A percentile compares a stretch with the other conserved stretches of the same genome.
These are phyloP conservation scores for Alligator sinensis DNA, from an alignment of 2,113 vertebrate genomes.

Conservation along the genomic window DNA sequence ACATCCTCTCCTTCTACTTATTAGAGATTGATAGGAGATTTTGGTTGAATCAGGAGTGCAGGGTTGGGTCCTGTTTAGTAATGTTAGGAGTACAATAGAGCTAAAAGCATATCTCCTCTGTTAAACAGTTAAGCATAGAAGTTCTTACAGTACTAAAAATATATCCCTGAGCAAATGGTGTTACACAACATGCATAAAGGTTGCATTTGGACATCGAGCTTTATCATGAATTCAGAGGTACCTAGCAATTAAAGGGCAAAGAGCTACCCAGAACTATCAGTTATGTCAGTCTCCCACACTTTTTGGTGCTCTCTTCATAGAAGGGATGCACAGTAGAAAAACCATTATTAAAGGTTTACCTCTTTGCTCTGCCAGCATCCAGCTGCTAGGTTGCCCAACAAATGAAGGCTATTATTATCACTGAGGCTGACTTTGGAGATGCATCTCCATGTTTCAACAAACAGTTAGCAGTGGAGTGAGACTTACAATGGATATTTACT, in stretches of 20 bases:
- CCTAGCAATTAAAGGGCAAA: background rate
- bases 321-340: background rate
- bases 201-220: fast-evolving
- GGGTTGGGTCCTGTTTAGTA: background rate
- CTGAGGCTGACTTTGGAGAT: background rate
- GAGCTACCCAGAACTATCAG: background rate
- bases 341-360: conserved; percentile 9
- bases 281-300: background rate
- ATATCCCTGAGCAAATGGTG: background rate
- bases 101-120: background rate
- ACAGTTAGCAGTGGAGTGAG: fast-evolving
- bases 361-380: background rate
- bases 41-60: background rate
- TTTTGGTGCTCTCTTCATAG: background rate
- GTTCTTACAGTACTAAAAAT: background rate
- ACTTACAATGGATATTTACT: background rate
- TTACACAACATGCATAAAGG: background rate
- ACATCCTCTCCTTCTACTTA: background rate
- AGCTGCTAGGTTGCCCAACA: background rate
- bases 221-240: background rate
- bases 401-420: conserved; percentile 18
- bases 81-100: fast-evolving
- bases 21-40: background rate
- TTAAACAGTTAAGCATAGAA: background rate
- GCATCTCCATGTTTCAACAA: background rate